Conservation (phyloP, 2,888 invertebrate genomes). For the Lamellibrachia columna region DNA sequence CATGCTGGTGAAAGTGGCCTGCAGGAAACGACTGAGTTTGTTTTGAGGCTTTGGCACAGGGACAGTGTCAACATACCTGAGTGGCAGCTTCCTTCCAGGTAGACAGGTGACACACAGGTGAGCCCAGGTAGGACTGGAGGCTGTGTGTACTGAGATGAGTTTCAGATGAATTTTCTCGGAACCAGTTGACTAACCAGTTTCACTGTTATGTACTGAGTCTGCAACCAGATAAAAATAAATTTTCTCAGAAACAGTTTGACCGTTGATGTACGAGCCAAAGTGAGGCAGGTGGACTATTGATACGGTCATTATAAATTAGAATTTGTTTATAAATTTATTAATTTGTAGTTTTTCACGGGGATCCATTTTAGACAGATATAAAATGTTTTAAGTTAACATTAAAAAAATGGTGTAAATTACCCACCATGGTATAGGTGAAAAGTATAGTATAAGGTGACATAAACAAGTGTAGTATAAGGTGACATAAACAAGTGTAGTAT, state of each 20-base stretch:
- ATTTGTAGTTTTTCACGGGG: no score
- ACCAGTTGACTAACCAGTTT: background rate
- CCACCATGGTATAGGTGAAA: no score
- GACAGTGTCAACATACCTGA: background rate
- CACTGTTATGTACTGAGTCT: no score
- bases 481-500: no score
- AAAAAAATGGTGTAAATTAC: no score
- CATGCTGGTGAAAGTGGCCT: background rate
- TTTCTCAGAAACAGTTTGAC: background rate
- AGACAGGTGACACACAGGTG: background rate
- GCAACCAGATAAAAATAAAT: background rate
- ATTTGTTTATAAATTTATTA: background rate
- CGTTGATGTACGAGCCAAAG: background rate
- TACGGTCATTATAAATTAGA: background rate
- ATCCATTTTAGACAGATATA: no score
- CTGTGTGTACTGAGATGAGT: background rate
- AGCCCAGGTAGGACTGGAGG: background rate
- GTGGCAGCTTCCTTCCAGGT: background rate
- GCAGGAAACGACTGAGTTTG: background rate
- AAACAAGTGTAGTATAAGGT: no score
- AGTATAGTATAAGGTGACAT: no score
- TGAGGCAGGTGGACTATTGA: no score
- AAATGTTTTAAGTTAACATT: no score
- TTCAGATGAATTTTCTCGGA: background rate
- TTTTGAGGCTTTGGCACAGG: background rate